Percentiles rank a stretch among this genome's conserved stretches.
Evolutionary conservation across 2,113 vertebrate species (phyloP).

Genomic region (Gymnobelideus leadbeateri): DNA sequence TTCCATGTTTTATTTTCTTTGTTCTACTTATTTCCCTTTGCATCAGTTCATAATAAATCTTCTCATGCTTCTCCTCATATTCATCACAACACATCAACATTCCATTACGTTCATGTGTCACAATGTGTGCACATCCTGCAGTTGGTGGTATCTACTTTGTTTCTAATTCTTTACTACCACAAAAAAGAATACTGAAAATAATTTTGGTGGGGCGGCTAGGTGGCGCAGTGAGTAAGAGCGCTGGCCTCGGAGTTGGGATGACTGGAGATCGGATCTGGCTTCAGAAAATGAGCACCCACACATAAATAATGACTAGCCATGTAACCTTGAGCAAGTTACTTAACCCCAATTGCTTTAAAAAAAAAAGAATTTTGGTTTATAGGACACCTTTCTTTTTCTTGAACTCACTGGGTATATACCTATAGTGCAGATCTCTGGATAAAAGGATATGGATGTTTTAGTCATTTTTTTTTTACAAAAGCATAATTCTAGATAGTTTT

Average conservation of each 20-base stretch:
- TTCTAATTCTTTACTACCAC: neutral
- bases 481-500: neutral
- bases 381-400: neutral
- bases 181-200: neutral
- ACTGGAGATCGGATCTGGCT: no score
- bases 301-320: no score
- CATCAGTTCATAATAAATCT: neutral
- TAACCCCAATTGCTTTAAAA: no score
- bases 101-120: neutral
- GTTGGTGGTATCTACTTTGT: neutral
- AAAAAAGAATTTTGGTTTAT: neutral
- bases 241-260: no score
- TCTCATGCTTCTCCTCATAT: neutral
- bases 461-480: neutral
- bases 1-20: neutral
- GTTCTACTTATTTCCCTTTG: neutral
- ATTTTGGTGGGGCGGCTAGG: no score
- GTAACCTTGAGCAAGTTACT: no score
- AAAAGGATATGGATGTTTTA: neutral
- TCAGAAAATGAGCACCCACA: no score
- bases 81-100: neutral
- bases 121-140: neutral
- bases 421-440: neutral
- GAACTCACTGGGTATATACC: neutral
- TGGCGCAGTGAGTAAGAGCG: no score